These are phyloP conservation scores for Ceuthmochares aereus DNA, from an alignment of 2,113 vertebrate species.

Conservation along the genomic window DNA sequence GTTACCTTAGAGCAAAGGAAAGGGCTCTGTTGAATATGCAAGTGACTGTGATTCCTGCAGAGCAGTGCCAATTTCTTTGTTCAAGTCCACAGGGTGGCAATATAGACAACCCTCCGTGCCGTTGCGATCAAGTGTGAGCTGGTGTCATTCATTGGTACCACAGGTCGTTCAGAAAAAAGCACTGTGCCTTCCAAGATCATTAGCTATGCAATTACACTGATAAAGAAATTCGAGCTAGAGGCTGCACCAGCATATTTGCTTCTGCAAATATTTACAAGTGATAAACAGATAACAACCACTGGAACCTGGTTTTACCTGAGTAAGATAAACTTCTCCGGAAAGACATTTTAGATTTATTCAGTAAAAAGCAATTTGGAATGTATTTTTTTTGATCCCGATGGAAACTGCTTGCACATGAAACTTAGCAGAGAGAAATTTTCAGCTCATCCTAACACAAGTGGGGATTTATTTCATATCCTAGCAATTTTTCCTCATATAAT, in stretches of 20 bases:
- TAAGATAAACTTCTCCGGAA: neutral
- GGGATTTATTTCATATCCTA: neutral
- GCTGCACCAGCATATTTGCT: neutral
- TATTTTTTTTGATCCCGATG: neutral
- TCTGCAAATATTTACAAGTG: conserved; percentile 19
- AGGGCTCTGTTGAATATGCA: neutral
- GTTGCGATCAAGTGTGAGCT: rapidly evolving
- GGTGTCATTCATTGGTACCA: neutral
- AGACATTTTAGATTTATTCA: neutral
- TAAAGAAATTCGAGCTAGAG: neutral
- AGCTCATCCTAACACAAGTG: neutral
- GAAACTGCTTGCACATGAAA: neutral
- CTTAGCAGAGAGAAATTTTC: neutral
- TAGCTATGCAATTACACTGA: neutral
- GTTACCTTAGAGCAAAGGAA: neutral
- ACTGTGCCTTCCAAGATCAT: neutral
- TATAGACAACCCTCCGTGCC: neutral
- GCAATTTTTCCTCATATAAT: neutral
- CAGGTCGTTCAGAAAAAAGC: neutral
- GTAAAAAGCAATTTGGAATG: neutral
- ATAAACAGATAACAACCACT: neutral
- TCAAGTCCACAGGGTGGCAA: conserved; percentile 59
- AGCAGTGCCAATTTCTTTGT: too few relatives aligned
- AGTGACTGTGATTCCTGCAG: rapidly evolving
- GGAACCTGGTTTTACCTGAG: neutral